Base-by-base conservation (phyloP, 2,888 invertebrate genomes). In the Cantharis flavilabris region DNA sequence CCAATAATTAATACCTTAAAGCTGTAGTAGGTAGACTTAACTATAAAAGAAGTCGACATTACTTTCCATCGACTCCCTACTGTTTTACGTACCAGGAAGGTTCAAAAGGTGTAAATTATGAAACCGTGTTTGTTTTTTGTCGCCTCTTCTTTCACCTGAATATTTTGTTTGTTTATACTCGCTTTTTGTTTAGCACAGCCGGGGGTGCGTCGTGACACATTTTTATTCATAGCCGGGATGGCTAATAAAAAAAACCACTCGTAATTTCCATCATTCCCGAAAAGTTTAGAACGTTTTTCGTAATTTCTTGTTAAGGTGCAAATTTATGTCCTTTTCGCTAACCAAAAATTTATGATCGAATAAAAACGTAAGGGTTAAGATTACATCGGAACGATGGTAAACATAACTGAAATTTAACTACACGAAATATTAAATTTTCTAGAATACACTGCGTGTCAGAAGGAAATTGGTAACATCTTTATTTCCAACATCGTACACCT, bases 41-140 rank as follows among this genome's bases (percentile, higher is more conserved):
- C 28, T 72, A 73, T 65, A 73, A 73, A 76, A 73, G 76, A 71
- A 77, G 65, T 69, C 49, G 67, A 69, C 70, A 23, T 78, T 62
- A 67, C 67, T 49, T 72, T 75, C 67, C 65, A 75, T 72, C 49
- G 71, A 30, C 79, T 77, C 75, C 79, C 77, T 69, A 77, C 79
- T 79, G 79, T 80, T 76, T 49, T 76, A 75, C 73, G 71, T 76
- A 82, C 82, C 81, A 81, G 82, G 83, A 83, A 83, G 83, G 80
- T 81, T 81, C 82, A 80, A 79, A 71, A 84, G 83, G 84, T 84
- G 84, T 84, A 84, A 84, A 84, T 84, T 84, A 84, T 84, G 84
- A 82, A 81, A 77, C 82, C 78, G 80, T 83, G 82, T 84, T 83
- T 83, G 83, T 84, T 84, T 84, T 84, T 84, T 84, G 82, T 82